These are phyloP conservation scores for Orussus abietinus DNA, from an alignment of 1,140 invertebrate species.

Conservation along the genomic window DNA sequence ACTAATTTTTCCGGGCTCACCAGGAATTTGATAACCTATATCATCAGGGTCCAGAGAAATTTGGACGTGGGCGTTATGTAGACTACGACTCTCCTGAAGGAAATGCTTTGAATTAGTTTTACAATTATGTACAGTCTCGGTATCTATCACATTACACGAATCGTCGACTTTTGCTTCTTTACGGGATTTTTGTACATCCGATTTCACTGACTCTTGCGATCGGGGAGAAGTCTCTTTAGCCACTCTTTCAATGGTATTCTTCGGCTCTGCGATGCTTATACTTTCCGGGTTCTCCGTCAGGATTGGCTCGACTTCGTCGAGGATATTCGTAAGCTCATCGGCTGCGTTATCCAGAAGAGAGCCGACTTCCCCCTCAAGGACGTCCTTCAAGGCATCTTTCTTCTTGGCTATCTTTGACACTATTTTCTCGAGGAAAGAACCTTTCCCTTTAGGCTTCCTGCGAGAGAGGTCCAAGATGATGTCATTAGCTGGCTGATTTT, in stretches of 20 bases:
- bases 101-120: too few species aligned
- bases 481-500: slow-evolving; percentile 30
- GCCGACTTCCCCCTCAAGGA: slow-evolving; percentile 35
- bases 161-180: too few species aligned
- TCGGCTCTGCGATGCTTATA: slow-evolving; percentile 1
- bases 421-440: slow-evolving; percentile 46
- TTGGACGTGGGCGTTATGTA: too few species aligned
- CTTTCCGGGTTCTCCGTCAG: slow-evolving; percentile 10
- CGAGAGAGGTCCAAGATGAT: slow-evolving; percentile 48
- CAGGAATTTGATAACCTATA: background rate
- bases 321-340: slow-evolving; percentile 34
- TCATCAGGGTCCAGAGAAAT: too few species aligned
- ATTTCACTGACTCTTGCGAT: background rate
- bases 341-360: slow-evolving; percentile 31
- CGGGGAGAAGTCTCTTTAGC: too few species aligned
- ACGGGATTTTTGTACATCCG: background rate
- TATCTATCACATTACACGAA: too few species aligned
- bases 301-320: slow-evolving; percentile 30
- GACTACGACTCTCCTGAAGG: too few species aligned
- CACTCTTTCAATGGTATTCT: too few species aligned
- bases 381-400: slow-evolving; percentile 45
- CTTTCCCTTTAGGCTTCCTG: slow-evolving; percentile 40
- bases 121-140: too few species aligned
- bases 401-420: slow-evolving; percentile 50
- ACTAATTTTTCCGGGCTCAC: too few species aligned